Evolutionary conservation across 2,797 vertebrate genomes (phyloP), one percentile per base, ranked within the genome.

Genomic region (Alcedo atthis): DNA sequence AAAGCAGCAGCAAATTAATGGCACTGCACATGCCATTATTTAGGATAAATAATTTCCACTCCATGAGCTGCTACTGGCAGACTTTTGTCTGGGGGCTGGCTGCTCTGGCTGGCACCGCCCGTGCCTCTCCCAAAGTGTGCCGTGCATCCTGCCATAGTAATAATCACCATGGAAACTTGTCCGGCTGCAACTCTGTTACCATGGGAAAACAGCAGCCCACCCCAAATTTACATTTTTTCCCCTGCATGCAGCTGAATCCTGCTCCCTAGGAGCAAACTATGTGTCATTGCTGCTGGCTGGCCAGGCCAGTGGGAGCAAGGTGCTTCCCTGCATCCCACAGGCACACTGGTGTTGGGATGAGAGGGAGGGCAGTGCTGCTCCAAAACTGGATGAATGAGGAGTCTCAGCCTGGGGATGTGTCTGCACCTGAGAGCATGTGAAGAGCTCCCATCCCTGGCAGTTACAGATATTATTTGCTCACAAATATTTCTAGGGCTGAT

Each of bases 131-230:
- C 15, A 1, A 93, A 95, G 91, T 82, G 93, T 80, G 75, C 58
- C 33, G 74, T 9, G 20, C 93, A 97, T 95, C 93, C 95, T 94
- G 89, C 26, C 0, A 5, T 83, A 94, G 79, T 86, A 94, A 79
- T 87, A 66, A 89, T 97, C 95, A 92, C 97, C 95, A 97, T 96
- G 94, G 97, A 96, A 97, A 97, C 94, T 19, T 48, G 46, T 85
- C 96, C 96, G 32, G 91, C 95, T 95, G 96, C 97, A 96, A 94
- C 93, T 91, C 85, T 0, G 92, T 97, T 96, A 94, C 95, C 94
- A 97, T 93, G 86, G 96, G 96, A 92, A 97, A 97, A 94, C 91
- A 96, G 79, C 3, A 2, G 61, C 4, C 4, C 86, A 62, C 66
- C 86, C 88, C 73, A 87, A 90, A 83, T 93, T 54, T 51, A 57